Evolutionary conservation across 2,888 invertebrate species (phyloP).

Genomic region (Phania funesta): DNA sequence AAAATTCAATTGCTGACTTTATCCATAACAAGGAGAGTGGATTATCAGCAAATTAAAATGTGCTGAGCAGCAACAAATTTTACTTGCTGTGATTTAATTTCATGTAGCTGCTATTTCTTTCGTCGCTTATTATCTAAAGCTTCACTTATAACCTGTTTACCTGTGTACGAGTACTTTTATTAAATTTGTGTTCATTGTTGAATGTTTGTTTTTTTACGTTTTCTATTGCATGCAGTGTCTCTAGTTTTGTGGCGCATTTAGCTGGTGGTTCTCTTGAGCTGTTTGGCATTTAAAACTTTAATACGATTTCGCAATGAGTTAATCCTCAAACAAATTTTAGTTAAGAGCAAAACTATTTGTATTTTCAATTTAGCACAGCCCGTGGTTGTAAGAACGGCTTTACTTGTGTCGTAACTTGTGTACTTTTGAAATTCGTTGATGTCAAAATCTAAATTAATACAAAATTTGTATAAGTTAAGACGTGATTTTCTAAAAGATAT

Average conservation of each 20-base stretch:
- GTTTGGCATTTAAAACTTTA: slow-evolving; percentile 50
- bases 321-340: slow-evolving; percentile 16
- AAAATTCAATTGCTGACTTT: too few species aligned
- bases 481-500: too few species aligned
- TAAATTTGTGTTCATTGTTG: neutral
- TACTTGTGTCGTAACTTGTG: too few species aligned
- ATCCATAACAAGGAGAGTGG: too few species aligned
- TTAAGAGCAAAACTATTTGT: slow-evolving; percentile 1
- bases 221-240: slow-evolving; percentile 14
- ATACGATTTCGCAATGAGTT: slow-evolving; percentile 40
- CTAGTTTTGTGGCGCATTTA: slow-evolving; percentile 33
- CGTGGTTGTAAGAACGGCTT: too few species aligned
- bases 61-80: too few species aligned
- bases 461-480: too few species aligned
- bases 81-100: too few species aligned
- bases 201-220: neutral
- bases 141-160: neutral
- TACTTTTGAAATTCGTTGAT: too few species aligned
- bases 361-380: neutral
- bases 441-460: too few species aligned
- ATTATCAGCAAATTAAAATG: too few species aligned
- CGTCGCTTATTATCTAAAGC: neutral
- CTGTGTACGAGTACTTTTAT: neutral
- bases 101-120: neutral
- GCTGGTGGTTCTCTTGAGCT: slow-evolving; percentile 38